Base-by-base conservation (phyloP, 2,113 vertebrate genomes). In the Caranx ignobilis region DNA sequence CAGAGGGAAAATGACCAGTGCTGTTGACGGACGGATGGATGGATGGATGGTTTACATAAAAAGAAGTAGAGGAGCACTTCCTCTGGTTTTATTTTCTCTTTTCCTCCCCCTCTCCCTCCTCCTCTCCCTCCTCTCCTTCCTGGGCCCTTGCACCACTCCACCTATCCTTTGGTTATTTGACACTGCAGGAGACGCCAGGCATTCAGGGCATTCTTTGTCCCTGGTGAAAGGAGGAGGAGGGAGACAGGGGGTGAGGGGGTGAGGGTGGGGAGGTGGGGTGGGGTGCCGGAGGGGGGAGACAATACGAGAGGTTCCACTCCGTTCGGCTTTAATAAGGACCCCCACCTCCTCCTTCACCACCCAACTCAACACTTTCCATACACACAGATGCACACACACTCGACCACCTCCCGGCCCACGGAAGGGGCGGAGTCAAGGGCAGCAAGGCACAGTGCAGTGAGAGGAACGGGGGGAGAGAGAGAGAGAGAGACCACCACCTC, bases 121-220 rank as follows among this genome's bases (percentile, higher is more conserved):
- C 72, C 11, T 47, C 70, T 39, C 74, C 59, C 26, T 75, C 70
- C 15, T 75, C 82, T 65, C 41, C 77, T 55, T 79, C 77, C 47
- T 84, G 68, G 77, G 65, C 71, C 37, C 21, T 67, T 47, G 56
- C 87, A 47, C 55, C 81, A 64, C 80, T 85, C 77, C 87, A 87
- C 85, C 88, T 87, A 73, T 90, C 78, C 82, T 88, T 78, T 69
- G 74, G 89, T 90, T 92, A 89, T 85, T 79, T 87, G 91, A 92
- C 91, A 91, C 89, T 81, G 90, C 89, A 84, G 92, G 90, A 93
- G 88, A 93, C 84, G 86, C 77, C 87, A 87, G 89, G 88, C 89
- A 90, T 92, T 90, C 90, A 90, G 87, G 90, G 48, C 88, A 92
- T 90, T 91, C 92, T 93, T 91, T 92, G 88, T 90, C 88, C 88